Base-by-base conservation (phyloP, 2,888 invertebrate species). In the Megaustenia siamemsis region DNA sequence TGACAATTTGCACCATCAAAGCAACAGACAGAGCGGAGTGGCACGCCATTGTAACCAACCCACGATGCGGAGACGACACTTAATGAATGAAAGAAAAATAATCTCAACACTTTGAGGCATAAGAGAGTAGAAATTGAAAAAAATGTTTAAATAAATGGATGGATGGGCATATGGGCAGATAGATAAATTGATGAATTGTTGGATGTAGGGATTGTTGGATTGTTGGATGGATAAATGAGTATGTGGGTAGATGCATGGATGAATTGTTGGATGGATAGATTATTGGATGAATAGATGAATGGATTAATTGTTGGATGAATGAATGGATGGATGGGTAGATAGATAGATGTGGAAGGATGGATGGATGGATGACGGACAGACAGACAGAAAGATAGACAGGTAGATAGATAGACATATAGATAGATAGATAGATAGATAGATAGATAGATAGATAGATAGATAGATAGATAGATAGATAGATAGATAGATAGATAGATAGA, bases 401-500 rank as follows among this genome's bases (percentile, higher is more conserved):
- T 60, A 60, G 60, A 60, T 60, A 15, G 24, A 38, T 4, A 38
- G 18, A 21, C 10, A n/a, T n/a, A n/a, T 35, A 68, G 35, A 68
- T 35, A 68, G 35, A 68, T 35, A 68, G 35, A 68, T 35, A 68
- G 35, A 68, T 35, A 68, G 35, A 68, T 35, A 68, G 35, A 68
- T 35, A 68, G 35, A 68, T 35, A 68, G 35, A 68, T 35, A 68
- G 35, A 68, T 35, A 68, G 35, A 68, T 35, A 68, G 35, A 68
- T 35, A 68, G 35, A 68, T 68, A 68, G 68, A 68, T 68, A 68
- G 68, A 68, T 68, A 68, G 68, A 68, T 68, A 68, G 68, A 68
- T 68, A 68, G 68, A 68, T 68, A 68, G 68, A 68, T 68, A 68
- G 68, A 68, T 68, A 68, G 68, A 68, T 68, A 68, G 68, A 68